phyloP scores from a whole-genome alignment of 1,140 invertebrate species.

The Himalopsyche phryganea region DNA sequence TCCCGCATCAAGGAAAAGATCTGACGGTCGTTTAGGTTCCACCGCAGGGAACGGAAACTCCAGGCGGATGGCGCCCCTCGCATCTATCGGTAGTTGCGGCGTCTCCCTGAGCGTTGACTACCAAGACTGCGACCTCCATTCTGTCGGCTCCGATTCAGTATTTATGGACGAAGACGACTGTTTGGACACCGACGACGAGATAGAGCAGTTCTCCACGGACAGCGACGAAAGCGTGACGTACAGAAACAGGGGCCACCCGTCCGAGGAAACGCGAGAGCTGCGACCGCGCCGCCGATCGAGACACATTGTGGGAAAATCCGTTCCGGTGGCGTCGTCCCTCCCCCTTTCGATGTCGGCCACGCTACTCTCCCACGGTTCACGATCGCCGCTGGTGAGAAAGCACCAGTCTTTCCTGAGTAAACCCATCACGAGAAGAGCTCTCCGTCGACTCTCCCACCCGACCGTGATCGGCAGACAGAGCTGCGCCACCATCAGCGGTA shows the following conservation, averaged over 20 bases:
- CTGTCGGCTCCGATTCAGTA: slow-evolving; percentile 70
- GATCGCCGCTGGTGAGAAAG: slow-evolving; percentile 25
- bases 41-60: slow-evolving; percentile 33
- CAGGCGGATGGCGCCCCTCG: slow-evolving; percentile 63
- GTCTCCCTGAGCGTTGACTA: slow-evolving; percentile 64
- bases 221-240: slow-evolving; percentile 56
- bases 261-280: slow-evolving; percentile 25
- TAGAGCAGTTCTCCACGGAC: slow-evolving; percentile 76
- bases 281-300: slow-evolving; percentile 26
- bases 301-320: slow-evolving; percentile 30
- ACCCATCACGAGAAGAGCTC: slow-evolving; percentile 24
- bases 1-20: slow-evolving; percentile 20
- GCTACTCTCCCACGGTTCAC: slow-evolving; percentile 16
- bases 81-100: slow-evolving; percentile 72
- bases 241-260: slow-evolving; percentile 17
- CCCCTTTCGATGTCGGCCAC: slow-evolving; percentile 18
- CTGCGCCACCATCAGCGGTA: slow-evolving; percentile 31
- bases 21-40: slow-evolving; percentile 30
- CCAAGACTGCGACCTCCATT: slow-evolving; percentile 59
- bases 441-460: slow-evolving; percentile 31
- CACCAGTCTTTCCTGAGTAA: slow-evolving; percentile 29
- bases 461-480: slow-evolving; percentile 23
- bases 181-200: slow-evolving; percentile 71
- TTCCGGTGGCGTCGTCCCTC: slow-evolving; percentile 28
- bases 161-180: slow-evolving; percentile 64